Evolutionary conservation across 2,888 invertebrate genomes (phyloP).

Genomic region (Macaria liturata): DNA sequence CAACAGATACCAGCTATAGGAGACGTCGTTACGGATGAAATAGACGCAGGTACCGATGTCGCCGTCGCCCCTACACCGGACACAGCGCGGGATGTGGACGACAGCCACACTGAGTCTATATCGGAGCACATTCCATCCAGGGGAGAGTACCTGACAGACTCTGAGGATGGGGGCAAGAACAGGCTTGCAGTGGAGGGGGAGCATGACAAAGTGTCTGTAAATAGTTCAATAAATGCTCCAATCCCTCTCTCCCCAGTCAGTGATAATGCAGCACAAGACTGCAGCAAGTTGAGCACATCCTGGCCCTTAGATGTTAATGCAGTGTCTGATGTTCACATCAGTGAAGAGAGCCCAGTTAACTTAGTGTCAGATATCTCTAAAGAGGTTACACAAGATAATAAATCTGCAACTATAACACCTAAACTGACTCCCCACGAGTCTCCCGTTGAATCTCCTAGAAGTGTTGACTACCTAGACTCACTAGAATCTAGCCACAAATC

Average conservation of each 20-base stretch:
- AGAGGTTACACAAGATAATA: slow-evolving; percentile 45
- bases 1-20: slow-evolving; percentile 70
- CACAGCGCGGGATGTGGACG: slow-evolving; percentile 45
- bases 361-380: slow-evolving; percentile 66
- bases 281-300: slow-evolving; percentile 59
- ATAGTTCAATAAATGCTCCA: slow-evolving; percentile 51
- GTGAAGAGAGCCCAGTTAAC: slow-evolving; percentile 73
- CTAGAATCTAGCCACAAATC: slow-evolving; percentile 53
- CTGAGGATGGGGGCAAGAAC: slow-evolving; percentile 50
- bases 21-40: slow-evolving; percentile 51
- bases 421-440: slow-evolving; percentile 41
- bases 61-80: slow-evolving; percentile 45
- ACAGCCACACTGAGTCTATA: slow-evolving; percentile 68
- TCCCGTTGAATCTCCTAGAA: slow-evolving; percentile 55
- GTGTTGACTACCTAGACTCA: slow-evolving; percentile 64
- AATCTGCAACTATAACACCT: slow-evolving; percentile 39
- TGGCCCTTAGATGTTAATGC: slow-evolving; percentile 63
- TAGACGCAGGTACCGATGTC: slow-evolving; percentile 46
- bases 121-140: slow-evolving; percentile 73
- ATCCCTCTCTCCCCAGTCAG: slow-evolving; percentile 46
- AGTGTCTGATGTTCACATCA: slow-evolving; percentile 60
- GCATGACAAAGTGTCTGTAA: slow-evolving; percentile 46
- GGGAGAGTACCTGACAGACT: slow-evolving; percentile 63
- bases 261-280: slow-evolving; percentile 55
- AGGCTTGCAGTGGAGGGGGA: slow-evolving; percentile 47